Conservation (phyloP, 2,888 invertebrate genomes). For the Phortica magna region DNA sequence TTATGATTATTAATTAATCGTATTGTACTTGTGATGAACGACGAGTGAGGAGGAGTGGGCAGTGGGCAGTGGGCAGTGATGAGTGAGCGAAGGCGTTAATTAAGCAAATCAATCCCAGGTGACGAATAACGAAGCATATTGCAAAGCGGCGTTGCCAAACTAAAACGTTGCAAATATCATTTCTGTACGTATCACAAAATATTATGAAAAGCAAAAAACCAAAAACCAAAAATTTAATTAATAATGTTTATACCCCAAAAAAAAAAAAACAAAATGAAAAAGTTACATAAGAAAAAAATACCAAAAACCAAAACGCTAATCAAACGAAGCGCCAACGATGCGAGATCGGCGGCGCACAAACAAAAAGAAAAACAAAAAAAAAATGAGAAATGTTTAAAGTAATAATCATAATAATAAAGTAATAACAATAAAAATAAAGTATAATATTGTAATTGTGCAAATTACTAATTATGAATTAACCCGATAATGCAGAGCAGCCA, state of each 20-base stretch:
- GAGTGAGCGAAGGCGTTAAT: background rate
- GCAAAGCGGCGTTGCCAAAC: slow-evolving; percentile 48
- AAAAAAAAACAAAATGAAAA: slow-evolving; percentile 43
- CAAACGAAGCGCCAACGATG: slow-evolving; percentile 14
- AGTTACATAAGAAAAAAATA: slow-evolving; percentile 32
- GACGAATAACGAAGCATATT: slow-evolving; percentile 46
- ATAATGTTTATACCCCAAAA: slow-evolving; percentile 26
- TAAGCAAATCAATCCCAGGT: slow-evolving; percentile 24
- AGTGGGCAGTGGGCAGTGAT: too few species aligned
- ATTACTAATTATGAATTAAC: slow-evolving; percentile 19
- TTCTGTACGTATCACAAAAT: slow-evolving; percentile 60
- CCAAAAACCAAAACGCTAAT: slow-evolving; percentile 29
- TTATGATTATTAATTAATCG: background rate
- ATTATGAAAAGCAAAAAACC: slow-evolving; percentile 40
- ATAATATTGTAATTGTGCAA: slow-evolving; percentile 37
- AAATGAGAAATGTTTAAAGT: slow-evolving; percentile 2
- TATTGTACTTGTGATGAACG: slow-evolving; percentile 15
- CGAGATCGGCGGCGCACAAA: background rate
- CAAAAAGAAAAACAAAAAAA: slow-evolving; percentile 35
- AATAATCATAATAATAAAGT: background rate
- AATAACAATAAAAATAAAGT: background rate
- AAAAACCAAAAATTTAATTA: slow-evolving; percentile 23
- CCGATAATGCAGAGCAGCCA: slow-evolving; percentile 24
- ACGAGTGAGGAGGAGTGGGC: too few species aligned
- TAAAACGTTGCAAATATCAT: slow-evolving; percentile 59